Percentiles rank a stretch among this genome's conserved stretches.
These are phyloP conservation scores for Agrotis exclamationis DNA, from an alignment of 2,888 invertebrate species.

Conservation along the genomic window DNA sequence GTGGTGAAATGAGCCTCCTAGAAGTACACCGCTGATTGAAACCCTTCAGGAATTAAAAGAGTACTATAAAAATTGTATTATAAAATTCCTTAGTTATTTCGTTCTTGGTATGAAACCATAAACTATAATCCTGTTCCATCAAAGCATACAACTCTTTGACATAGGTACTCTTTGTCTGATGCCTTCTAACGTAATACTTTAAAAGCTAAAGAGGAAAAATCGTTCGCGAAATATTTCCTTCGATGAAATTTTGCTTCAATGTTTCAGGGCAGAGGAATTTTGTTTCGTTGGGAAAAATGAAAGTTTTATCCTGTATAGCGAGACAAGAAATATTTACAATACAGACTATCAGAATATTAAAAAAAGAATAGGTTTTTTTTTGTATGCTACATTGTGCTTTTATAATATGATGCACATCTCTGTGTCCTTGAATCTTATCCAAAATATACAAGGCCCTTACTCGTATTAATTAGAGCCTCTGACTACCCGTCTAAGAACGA, in stretches of 20 bases:
- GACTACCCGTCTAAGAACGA: too few relatives aligned
- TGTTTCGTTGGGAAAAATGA: conserved; percentile 31
- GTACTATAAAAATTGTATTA: too few relatives aligned
- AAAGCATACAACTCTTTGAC: conserved; percentile 42
- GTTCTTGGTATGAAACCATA: conserved; percentile 13
- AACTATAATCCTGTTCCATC: conserved; percentile 17
- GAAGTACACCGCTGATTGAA: too few relatives aligned
- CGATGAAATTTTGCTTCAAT: conserved; percentile 53
- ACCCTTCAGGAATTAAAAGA: too few relatives aligned
- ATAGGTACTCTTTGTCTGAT: conserved; percentile 35
- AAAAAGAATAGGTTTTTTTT: not conserved
- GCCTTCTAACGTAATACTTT: conserved; percentile 41
- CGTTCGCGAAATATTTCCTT: conserved; percentile 57
- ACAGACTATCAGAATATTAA: not conserved
- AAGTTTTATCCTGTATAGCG: conserved; percentile 17
- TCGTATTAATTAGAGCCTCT: too few relatives aligned
- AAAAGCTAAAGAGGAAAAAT: conserved; percentile 53
- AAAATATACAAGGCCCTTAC: too few relatives aligned
- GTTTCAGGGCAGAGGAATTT: conserved; percentile 52
- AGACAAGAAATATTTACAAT: conserved; percentile 19
- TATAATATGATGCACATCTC: not conserved
- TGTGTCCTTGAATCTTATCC: not conserved
- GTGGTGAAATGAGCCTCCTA: too few relatives aligned
- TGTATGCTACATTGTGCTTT: not conserved
- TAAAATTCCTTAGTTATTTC: not conserved